A percentile compares a stretch with the other conserved stretches of the same genome.
These are phyloP conservation scores for Hippocampus barbouri DNA, from an alignment of 2,113 vertebrate species.

Conservation along the genomic window DNA sequence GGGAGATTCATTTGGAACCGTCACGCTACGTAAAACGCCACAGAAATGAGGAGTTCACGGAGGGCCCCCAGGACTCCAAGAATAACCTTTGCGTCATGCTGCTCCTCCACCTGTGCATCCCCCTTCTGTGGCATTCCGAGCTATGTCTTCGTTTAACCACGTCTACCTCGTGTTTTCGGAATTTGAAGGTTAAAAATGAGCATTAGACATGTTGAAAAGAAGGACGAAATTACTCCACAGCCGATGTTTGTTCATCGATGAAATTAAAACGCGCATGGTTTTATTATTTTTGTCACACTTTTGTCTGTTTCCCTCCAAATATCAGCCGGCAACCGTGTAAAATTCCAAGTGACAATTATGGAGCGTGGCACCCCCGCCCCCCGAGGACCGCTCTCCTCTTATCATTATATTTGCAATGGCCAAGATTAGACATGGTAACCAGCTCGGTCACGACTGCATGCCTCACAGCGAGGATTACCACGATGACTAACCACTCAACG, in stretches of 20 bases:
- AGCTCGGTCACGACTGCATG: conserved; percentile 25
- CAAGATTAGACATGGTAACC: conserved; percentile 53
- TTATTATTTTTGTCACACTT: neutral
- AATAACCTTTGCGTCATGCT: conserved; percentile 54
- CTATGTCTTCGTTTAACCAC: conserved; percentile 24
- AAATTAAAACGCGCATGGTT: conserved; percentile 4
- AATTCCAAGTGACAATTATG: conserved; percentile 48
- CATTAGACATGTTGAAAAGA: neutral
- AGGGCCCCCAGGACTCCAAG: conserved; percentile 43
- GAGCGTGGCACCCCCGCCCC: conserved; percentile 2
- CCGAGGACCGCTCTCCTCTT: conserved; percentile 42
- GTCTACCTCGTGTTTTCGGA: conserved; percentile 9
- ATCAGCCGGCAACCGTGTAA: conserved; percentile 40
- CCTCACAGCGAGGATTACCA: conserved; percentile 53
- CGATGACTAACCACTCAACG: conserved; percentile 58
- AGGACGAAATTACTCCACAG: neutral
- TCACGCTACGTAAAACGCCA: conserved; percentile 61
- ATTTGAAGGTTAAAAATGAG: neutral
- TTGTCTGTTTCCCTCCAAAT: neutral
- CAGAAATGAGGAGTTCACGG: conserved; percentile 58
- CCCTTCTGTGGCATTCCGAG: neutral
- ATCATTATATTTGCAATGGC: conserved; percentile 53
- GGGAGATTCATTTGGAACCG: conserved; percentile 65
- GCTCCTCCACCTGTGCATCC: conserved; percentile 20
- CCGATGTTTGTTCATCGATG: neutral